Conservation (phyloP, 2,113 vertebrate species). For the Sisor rabdophorus region DNA sequence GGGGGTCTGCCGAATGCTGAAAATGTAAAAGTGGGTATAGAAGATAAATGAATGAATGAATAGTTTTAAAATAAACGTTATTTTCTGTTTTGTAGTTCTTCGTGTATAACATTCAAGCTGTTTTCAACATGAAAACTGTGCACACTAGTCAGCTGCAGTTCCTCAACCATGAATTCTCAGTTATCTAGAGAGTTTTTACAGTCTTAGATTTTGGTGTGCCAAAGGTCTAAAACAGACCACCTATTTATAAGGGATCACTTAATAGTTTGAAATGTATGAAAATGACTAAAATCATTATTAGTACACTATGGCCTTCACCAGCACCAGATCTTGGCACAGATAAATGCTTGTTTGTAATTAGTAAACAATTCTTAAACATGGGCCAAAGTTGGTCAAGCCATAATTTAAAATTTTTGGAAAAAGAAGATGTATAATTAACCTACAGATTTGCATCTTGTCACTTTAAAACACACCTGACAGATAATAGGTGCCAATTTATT, state of each 20-base stretch:
- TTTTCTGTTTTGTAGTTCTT: background rate
- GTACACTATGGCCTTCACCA: background rate
- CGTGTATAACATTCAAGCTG: background rate
- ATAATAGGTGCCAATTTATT: too few species aligned
- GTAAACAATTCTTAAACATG: background rate
- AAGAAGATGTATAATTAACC: background rate
- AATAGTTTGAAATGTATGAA: background rate
- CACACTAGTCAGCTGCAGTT: slow-evolving; percentile 27
- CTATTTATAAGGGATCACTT: background rate
- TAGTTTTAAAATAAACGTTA: background rate
- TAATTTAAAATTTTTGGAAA: background rate
- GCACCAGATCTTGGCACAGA: background rate
- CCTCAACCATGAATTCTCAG: slow-evolving; percentile 22
- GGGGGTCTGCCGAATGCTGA: too few species aligned
- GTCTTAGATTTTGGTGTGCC: slow-evolving; percentile 56
- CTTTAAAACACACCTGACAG: background rate
- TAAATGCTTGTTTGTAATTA: background rate
- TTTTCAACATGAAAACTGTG: slow-evolving; percentile 42
- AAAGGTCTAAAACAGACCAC: background rate
- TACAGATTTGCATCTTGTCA: background rate
- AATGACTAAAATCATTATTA: background rate
- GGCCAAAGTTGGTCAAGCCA: background rate
- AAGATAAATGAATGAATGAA: too few species aligned
- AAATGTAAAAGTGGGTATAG: too few species aligned
- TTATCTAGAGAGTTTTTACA: slow-evolving; percentile 29